phyloP scores from a whole-genome alignment of 2,113 vertebrate species.

The Hyperopisus bebe region DNA sequence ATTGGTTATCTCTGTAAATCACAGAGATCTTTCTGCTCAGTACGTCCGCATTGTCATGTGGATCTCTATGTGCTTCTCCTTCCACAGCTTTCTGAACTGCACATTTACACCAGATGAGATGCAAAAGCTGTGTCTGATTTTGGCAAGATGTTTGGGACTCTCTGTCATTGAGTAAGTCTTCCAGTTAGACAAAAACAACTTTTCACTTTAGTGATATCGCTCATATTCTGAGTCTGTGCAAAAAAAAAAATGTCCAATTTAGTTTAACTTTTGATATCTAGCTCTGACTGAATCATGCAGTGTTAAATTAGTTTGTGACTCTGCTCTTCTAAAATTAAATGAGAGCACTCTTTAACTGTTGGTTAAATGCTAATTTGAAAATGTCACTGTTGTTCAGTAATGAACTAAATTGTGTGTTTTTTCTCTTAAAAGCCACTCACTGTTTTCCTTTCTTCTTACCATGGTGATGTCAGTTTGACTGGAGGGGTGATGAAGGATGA shows the following conservation, averaged over 20 bases:
- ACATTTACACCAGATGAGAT: conserved; percentile 42
- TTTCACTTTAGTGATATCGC: background rate
- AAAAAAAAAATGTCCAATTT: background rate
- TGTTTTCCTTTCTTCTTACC: background rate
- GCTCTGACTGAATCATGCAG: background rate
- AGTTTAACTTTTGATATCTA: background rate
- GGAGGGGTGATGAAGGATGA: conserved; percentile 40
- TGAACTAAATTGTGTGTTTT: background rate
- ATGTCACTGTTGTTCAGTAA: background rate
- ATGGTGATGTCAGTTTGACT: conserved; percentile 39
- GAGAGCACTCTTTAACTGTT: background rate
- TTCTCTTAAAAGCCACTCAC: background rate
- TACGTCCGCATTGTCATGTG: background rate
- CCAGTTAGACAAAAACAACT: background rate
- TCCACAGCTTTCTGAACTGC: conserved; percentile 45
- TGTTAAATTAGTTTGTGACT: background rate
- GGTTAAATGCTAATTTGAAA: background rate
- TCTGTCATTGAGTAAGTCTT: conserved; percentile 54
- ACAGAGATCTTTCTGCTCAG: background rate
- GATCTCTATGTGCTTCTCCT: background rate
- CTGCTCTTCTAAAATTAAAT: background rate
- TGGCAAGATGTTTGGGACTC: conserved; percentile 36
- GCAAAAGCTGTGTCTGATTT: conserved; percentile 35
- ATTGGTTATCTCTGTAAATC: background rate
- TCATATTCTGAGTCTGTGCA: background rate